Base-by-base conservation (phyloP, 2,888 invertebrate species). In the Ichneumon xanthorius region DNA sequence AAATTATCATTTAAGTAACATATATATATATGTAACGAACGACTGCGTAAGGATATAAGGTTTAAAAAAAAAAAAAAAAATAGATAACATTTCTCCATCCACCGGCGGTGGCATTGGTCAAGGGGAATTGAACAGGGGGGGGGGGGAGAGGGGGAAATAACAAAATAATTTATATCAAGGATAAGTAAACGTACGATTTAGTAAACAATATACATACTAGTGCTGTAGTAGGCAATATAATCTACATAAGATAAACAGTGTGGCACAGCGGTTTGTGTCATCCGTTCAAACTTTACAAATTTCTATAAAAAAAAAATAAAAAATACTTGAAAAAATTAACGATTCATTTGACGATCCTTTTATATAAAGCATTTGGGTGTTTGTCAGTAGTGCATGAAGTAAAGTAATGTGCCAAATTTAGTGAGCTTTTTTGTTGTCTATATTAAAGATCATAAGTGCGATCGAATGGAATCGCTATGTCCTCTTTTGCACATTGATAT, bases 361-460 rank as follows among this genome's bases (percentile, higher is more conserved):
- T 50, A 22, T 33, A 67, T 53, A 37, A 53, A 19, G 16, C 50
- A 37, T 37, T 6, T 26, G 0, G 3, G 19, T 14, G 30, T 50
- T 37, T 53, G 37, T 55, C 11, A 5, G 75, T 9, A 50, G 50
- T 33, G 4, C 19, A 19, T 50, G 6, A 14, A 16, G 53, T 37
- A 53, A 65, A 65, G 71, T 16, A 26, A 71, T 71, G 85, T 85
- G 85, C 85, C 85, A 85, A 85, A 84, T 81, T 82, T 48, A n/a
- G 19, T 4, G 50, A n/a, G 55, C 9, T 63, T 14, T 61, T 67
- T 71, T 40, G 7, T 78, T 37, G 6, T 33, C 16, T 3, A 61
- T 26, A 50, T 50, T 50, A 40, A 5, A 40, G 4, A 7, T 14
- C 16, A 58, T 55, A 7, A 45, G 53, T 48, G 61, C 7, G 19